Evolutionary conservation across 2,113 vertebrate genomes (phyloP).

Genomic region (Ahaetulla prasina): DNA sequence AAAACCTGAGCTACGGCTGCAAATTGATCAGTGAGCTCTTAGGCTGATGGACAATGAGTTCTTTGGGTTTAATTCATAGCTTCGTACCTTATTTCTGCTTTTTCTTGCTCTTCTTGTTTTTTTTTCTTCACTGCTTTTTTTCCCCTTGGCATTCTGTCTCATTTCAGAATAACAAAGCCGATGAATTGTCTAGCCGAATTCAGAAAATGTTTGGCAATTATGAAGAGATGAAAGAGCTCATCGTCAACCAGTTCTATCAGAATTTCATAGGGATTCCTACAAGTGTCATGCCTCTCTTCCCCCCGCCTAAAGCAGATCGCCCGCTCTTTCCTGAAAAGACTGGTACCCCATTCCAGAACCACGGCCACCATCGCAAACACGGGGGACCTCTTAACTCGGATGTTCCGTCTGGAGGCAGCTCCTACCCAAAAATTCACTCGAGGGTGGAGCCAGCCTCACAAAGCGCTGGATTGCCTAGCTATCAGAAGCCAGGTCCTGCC

Average conservation of each 20-base stretch:
- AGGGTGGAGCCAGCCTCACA: slow-evolving; percentile 53
- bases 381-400: slow-evolving; percentile 44
- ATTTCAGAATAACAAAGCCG: slow-evolving; percentile 84
- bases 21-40: not conserved
- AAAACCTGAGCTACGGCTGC: not conserved
- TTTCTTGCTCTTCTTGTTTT: not conserved
- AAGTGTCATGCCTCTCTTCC: slow-evolving; percentile 42
- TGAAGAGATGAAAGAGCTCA: slow-evolving; percentile 81
- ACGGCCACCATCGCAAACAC: slow-evolving; percentile 53
- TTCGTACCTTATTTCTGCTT: not conserved
- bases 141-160: not conserved
- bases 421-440: slow-evolving; percentile 62
- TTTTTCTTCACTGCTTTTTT: not conserved
- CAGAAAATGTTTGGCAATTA: slow-evolving; percentile 91
- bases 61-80: not conserved
- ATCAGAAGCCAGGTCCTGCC: slow-evolving; percentile 53
- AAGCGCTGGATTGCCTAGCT: slow-evolving; percentile 23
- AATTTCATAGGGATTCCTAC: slow-evolving; percentile 62
- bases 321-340: slow-evolving; percentile 59
- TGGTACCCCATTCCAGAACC: slow-evolving; percentile 64
- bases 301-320: slow-evolving; percentile 55
- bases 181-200: slow-evolving; percentile 88
- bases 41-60: not conserved
- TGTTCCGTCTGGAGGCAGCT: slow-evolving; percentile 46
- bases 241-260: slow-evolving; percentile 66